A percentile compares a stretch with the other conserved stretches of the same genome.
Evolutionary conservation across 2,888 invertebrate species (phyloP).

Genomic region (Alloscopus bannaensis): DNA sequence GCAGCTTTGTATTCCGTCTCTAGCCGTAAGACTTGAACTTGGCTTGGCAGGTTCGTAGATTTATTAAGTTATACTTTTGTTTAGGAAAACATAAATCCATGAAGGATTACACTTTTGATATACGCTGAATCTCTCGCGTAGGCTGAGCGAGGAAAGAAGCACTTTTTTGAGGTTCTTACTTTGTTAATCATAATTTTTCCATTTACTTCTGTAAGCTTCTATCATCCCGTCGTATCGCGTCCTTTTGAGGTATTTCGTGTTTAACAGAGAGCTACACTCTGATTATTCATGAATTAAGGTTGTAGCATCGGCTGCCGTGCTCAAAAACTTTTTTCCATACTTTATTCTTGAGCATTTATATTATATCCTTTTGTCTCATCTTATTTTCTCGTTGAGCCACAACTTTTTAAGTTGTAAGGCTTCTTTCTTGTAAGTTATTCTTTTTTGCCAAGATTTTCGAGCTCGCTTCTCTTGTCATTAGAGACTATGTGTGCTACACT

Average conservation of each 20-base stretch:
- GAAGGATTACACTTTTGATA: too few species aligned
- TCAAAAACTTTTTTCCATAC: neutral
- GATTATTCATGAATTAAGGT: slow-evolving; percentile 55
- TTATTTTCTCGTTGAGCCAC: slow-evolving; percentile 21
- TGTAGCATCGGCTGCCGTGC: too few species aligned
- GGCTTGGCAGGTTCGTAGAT: too few species aligned
- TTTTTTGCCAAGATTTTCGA: slow-evolving; percentile 23
- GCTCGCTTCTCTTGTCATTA: slow-evolving; percentile 18
- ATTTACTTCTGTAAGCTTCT: slow-evolving; percentile 6
- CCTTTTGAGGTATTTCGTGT: neutral
- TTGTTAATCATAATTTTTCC: slow-evolving; percentile 44
- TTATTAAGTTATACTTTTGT: too few species aligned
- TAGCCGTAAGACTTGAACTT: too few species aligned
- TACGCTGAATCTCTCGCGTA: too few species aligned
- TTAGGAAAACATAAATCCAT: too few species aligned
- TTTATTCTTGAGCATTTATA: slow-evolving; percentile 26
- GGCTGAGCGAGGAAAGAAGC: too few species aligned
- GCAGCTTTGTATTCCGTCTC: too few species aligned
- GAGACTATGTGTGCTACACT: too few species aligned
- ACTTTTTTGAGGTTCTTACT: too few species aligned
- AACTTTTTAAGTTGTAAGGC: slow-evolving; percentile 29
- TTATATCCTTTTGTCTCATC: slow-evolving; percentile 24
- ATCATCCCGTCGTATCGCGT: neutral
- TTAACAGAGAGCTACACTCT: slow-evolving; percentile 27
- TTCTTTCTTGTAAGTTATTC: slow-evolving; percentile 26